Base-by-base conservation (phyloP, 2,888 invertebrate genomes). In the Ormyrus labotus region DNA sequence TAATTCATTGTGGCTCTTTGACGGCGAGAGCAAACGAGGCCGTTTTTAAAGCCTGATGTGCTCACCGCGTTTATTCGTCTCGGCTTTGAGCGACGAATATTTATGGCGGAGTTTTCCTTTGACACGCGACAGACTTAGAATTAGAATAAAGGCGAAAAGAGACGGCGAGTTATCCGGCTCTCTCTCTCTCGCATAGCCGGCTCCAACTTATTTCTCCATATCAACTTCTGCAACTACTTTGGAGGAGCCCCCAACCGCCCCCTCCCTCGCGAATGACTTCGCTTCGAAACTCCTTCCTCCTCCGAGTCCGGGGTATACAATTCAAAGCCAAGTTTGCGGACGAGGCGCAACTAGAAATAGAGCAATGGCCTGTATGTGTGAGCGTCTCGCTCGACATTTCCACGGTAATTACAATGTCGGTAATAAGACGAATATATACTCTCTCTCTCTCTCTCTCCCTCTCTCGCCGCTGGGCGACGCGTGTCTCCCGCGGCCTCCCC, bases 361-460 rank as follows among this genome's bases (percentile, higher is more conserved):
- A 58, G 65, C 50, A 45, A 7, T 48, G 48, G 6, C 76, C 48
- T 69, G 50, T 64, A 51, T 47, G 19, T 51, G 55, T 57, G 51
- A 34, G 58, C 53, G 48, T 74, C 65, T 70, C 11, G 13, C 60
- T 10, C 48, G 19, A 61, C 19, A 72, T 81, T 73, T 74, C 57
- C 57, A 55, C 69, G 73, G 76, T 80, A 80, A 80, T 80, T 80
- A 80, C 80, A 80, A 75, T 76, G 76, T 80, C 76, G 45, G 65
- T 76, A 80, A 80, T 80, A 76, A 76, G 67, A 76, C 69, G 67
- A 71, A 72, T 79, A 67, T 75, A 68, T 61, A 48, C 8, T 8
- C 13, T 45, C 55, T 61, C 13, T 45, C 55, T 45, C 55, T 1
- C 19, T 11, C 53, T 53, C 50, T 64, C 2, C 34, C 34, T 11